Evolutionary conservation across 2,113 vertebrate species (phyloP).

Genomic region (Helogale parvula): DNA sequence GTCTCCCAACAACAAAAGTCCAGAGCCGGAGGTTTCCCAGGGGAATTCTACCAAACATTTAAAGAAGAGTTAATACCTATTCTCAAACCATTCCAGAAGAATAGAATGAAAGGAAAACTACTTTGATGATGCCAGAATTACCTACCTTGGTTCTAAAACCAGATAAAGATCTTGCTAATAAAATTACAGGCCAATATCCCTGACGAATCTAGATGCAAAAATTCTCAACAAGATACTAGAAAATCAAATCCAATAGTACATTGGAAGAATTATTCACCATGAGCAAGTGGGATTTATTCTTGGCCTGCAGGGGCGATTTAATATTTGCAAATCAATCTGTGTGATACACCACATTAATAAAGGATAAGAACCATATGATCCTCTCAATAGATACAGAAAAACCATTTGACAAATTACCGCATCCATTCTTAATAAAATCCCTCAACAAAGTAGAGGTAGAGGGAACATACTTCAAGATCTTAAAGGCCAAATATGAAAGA

Average conservation of each 20-base stretch:
- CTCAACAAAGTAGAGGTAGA: not conserved
- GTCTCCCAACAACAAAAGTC: not conserved
- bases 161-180: not conserved
- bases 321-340: not conserved
- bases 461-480: not conserved
- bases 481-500: not conserved
- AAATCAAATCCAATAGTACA: not conserved
- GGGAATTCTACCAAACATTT: not conserved
- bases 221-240: not conserved
- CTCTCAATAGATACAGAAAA: not conserved
- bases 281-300: not conserved
- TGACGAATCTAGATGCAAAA: not conserved
- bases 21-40: not conserved
- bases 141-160: not conserved
- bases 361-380: not conserved
- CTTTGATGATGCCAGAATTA: not conserved
- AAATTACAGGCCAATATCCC: not conserved
- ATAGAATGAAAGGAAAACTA: not conserved
- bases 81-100: not conserved
- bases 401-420: not conserved
- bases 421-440: not conserved
- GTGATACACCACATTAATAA: not conserved
- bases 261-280: not conserved
- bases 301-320: not conserved
- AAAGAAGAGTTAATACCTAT: not conserved